These are phyloP conservation scores for Paramisgurnus dabryanus DNA, from an alignment of 2,113 vertebrate species.

Conservation along the genomic window DNA sequence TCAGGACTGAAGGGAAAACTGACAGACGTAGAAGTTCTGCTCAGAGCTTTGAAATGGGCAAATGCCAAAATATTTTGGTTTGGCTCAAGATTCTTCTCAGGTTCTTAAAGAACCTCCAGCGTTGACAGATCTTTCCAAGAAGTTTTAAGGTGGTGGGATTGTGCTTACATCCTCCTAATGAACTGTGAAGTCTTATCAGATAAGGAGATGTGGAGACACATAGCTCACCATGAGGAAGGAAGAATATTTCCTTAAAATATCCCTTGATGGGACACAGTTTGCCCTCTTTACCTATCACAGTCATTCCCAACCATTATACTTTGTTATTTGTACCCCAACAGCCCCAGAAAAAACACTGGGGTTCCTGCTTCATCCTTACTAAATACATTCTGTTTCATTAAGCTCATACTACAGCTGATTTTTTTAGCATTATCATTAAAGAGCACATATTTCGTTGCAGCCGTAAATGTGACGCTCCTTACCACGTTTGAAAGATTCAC, in stretches of 20 bases:
- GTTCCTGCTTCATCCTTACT: too few species aligned
- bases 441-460: too few species aligned
- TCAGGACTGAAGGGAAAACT: slow-evolving; percentile 45
- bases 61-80: slow-evolving; percentile 43
- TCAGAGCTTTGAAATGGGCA: slow-evolving; percentile 48
- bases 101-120: slow-evolving; percentile 52
- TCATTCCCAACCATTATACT: too few species aligned
- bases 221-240: slow-evolving; percentile 57
- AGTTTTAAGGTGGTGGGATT: slow-evolving; percentile 11
- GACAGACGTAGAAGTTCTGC: slow-evolving; percentile 52
- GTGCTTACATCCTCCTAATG: slow-evolving; percentile 66
- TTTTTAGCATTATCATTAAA: too few species aligned
- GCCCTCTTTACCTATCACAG: slow-evolving; percentile 35
- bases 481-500: too few species aligned
- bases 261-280: too few species aligned
- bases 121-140: slow-evolving; percentile 54
- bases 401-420: too few species aligned
- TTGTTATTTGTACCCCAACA: too few species aligned
- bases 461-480: too few species aligned
- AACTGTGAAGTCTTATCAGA: slow-evolving; percentile 75
- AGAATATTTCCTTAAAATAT: slow-evolving; percentile 60
- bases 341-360: too few species aligned
- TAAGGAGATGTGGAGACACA: slow-evolving; percentile 63
- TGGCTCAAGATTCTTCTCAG: slow-evolving; percentile 51
- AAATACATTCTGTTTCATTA: too few species aligned